A percentile compares a stretch with the other conserved stretches of the same genome.
These are phyloP conservation scores for Manis crassicaudata DNA, from an alignment of 2,797 vertebrate species.

Conservation along the genomic window DNA sequence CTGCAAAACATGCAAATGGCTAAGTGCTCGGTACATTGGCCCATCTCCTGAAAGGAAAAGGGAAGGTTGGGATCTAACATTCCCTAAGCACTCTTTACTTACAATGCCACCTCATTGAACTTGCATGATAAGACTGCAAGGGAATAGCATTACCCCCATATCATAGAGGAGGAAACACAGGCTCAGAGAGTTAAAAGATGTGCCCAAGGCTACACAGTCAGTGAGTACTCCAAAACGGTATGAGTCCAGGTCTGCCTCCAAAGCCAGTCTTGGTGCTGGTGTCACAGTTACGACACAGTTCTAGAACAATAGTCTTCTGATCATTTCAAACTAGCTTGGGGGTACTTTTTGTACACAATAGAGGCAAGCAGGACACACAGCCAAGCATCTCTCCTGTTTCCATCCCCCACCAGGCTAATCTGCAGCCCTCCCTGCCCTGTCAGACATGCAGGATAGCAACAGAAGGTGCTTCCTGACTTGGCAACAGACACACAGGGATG, in stretches of 20 bases:
- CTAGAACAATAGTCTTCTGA: conserved; percentile 6
- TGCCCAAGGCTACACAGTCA: background rate
- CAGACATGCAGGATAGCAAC: background rate
- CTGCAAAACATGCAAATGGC: background rate
- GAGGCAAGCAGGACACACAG: background rate
- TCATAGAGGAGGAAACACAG: background rate
- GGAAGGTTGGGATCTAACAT: background rate
- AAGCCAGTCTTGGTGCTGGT: background rate
- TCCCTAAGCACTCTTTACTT: background rate
- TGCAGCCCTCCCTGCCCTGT: background rate
- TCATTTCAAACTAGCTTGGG: background rate
- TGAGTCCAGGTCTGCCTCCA: background rate
- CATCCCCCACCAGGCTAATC: background rate
- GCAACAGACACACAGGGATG: background rate
- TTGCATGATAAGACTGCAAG: background rate
- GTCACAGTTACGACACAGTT: conserved; percentile 5
- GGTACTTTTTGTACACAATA: background rate
- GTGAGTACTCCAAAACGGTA: background rate
- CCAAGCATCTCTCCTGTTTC: background rate
- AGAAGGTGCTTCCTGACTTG: background rate
- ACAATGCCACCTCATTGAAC: background rate
- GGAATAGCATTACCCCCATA: background rate
- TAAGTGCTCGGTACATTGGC: background rate
- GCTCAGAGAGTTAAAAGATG: conserved; percentile 17
- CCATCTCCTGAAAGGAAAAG: background rate